These are phyloP conservation scores for Anadara kagoshimensis DNA, from an alignment of 1,140 invertebrate genomes.

Conservation along the genomic window DNA sequence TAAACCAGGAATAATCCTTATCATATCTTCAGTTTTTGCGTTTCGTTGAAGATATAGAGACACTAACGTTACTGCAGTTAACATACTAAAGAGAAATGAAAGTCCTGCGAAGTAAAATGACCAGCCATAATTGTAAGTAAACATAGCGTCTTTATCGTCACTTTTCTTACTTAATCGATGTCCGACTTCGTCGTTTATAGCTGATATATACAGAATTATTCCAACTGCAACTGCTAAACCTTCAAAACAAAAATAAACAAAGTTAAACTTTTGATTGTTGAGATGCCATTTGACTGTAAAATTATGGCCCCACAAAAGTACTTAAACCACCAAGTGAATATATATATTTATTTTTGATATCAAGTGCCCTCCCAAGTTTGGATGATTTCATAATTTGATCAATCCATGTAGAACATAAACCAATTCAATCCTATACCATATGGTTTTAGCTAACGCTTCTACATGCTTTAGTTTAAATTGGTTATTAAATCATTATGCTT, in stretches of 20 bases:
- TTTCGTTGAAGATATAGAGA: slow-evolving; percentile 58
- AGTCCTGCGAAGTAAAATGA: slow-evolving; percentile 62
- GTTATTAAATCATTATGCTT: too few relatives aligned
- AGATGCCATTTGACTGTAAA: not conserved
- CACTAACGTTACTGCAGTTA: slow-evolving; percentile 60
- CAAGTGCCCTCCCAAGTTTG: too few relatives aligned
- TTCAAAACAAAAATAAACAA: slow-evolving; percentile 37
- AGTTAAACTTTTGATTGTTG: not conserved
- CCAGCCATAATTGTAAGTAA: slow-evolving; percentile 65
- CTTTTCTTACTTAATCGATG: slow-evolving; percentile 43
- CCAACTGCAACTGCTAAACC: slow-evolving; percentile 60
- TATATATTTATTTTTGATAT: too few relatives aligned
- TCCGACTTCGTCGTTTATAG: slow-evolving; percentile 66
- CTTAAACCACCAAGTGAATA: too few relatives aligned
- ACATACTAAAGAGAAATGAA: slow-evolving; percentile 56
- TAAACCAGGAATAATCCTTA: slow-evolving; percentile 55
- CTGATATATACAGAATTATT: slow-evolving; percentile 66
- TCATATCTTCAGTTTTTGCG: slow-evolving; percentile 48
- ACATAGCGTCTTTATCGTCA: slow-evolving; percentile 41
- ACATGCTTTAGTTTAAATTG: too few relatives aligned
- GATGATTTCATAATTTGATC: too few relatives aligned
- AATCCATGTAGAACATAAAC: too few relatives aligned
- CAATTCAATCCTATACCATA: too few relatives aligned
- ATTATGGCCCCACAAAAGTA: too few relatives aligned
- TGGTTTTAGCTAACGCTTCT: too few relatives aligned